phyloP scores from a whole-genome alignment of 2,888 invertebrate genomes.

The Microctonus brassicae region DNA sequence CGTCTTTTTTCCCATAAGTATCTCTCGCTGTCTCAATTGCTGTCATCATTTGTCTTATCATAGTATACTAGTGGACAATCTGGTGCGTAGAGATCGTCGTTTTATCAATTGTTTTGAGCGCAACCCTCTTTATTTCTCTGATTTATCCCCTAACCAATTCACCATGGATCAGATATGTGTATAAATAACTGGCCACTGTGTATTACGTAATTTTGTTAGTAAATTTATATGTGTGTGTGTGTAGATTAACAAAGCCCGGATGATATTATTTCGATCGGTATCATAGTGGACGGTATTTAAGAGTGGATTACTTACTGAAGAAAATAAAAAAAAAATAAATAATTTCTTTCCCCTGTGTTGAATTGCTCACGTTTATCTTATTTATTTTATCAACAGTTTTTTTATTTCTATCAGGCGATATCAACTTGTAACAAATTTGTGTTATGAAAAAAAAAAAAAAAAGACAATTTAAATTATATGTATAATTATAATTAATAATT shows the following conservation, averaged over 20 bases:
- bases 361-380: background rate
- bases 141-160: background rate
- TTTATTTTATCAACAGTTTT: background rate
- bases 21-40: background rate
- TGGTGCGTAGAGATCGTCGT: background rate
- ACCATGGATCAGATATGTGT: background rate
- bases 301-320: background rate
- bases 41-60: constrained; percentile 1
- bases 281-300: background rate
- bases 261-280: background rate
- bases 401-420: background rate
- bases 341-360: background rate
- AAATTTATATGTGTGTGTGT: background rate
- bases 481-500: no score
- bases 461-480: background rate
- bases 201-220: background rate
- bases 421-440: background rate
- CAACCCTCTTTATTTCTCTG: background rate
- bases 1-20: background rate
- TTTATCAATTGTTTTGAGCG: background rate
- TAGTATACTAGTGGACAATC: background rate
- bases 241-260: background rate
- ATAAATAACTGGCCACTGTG: background rate
- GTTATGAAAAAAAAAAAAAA: background rate
- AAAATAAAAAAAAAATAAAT: background rate